Evolutionary conservation across 2,888 invertebrate genomes (phyloP).

Genomic region (Drosophila ustulata): DNA sequence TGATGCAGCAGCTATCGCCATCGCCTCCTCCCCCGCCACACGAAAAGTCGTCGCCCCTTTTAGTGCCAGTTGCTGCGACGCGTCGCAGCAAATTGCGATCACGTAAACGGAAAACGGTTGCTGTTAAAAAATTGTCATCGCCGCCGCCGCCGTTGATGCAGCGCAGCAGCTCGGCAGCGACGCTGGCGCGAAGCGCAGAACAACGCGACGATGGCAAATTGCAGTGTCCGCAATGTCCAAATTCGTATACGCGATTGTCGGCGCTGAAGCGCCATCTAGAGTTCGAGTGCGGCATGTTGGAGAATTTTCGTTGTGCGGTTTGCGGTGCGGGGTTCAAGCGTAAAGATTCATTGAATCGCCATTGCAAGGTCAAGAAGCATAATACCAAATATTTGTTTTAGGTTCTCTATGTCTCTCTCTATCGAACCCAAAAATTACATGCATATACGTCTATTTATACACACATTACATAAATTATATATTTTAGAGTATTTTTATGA

Average conservation of each 20-base stretch:
- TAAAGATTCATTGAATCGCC: slow-evolving; percentile 69
- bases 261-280: slow-evolving; percentile 75
- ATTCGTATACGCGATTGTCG: slow-evolving; percentile 67
- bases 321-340: slow-evolving; percentile 76
- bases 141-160: slow-evolving; percentile 23
- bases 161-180: slow-evolving; percentile 67
- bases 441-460: slow-evolving; percentile 13
- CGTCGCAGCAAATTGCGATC: slow-evolving; percentile 65
- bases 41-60: slow-evolving; percentile 1
- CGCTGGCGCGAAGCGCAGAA: slow-evolving; percentile 65
- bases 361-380: slow-evolving; percentile 74
- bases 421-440: slow-evolving; percentile 11
- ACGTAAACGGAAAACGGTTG: slow-evolving; percentile 51
- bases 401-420: slow-evolving; percentile 17
- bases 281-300: slow-evolving; percentile 71
- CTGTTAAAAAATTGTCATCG: slow-evolving; percentile 20
- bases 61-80: slow-evolving; percentile 19
- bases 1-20: slow-evolving; percentile 21
- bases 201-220: slow-evolving; percentile 67
- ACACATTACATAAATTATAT: slow-evolving; percentile 4
- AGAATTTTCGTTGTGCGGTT: slow-evolving; percentile 67
- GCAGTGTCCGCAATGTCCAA: slow-evolving; percentile 72
- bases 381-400: slow-evolving; percentile 73
- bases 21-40: slow-evolving; percentile 9
- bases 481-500: slow-evolving; percentile 39